Conservation (phyloP, 2,113 vertebrate species). For the Oreamnos americanus region DNA sequence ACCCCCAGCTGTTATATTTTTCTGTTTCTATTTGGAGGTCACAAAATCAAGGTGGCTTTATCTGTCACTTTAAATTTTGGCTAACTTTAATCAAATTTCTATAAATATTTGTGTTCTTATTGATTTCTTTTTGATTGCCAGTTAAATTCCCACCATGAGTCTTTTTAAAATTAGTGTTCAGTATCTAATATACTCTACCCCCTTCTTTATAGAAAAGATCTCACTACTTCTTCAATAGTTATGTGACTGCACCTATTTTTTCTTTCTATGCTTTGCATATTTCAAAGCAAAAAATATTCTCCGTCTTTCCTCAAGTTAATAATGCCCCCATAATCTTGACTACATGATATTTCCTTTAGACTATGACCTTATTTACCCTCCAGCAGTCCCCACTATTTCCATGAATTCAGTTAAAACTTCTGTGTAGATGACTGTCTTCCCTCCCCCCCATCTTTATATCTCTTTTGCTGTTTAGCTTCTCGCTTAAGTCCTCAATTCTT, state of each 20-base stretch:
- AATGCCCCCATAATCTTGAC: background rate
- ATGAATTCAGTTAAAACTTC: background rate
- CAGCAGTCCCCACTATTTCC: background rate
- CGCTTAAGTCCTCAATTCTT: background rate
- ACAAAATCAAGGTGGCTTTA: background rate
- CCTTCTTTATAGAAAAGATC: background rate
- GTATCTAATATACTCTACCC: background rate
- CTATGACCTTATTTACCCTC: background rate
- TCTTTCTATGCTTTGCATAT: background rate
- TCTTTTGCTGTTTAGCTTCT: background rate
- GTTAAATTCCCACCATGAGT: background rate
- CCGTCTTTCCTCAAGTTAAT: background rate
- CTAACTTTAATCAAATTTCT: background rate
- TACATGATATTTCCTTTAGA: background rate
- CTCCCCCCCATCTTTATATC: background rate
- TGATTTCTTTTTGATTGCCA: background rate
- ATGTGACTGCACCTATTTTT: background rate
- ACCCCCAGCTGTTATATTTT: background rate
- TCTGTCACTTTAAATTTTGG: background rate
- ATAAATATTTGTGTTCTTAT: background rate
- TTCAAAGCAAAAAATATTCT: background rate
- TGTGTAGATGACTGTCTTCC: background rate
- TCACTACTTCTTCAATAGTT: background rate
- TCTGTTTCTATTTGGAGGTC: background rate
- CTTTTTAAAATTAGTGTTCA: background rate